Conservation (phyloP, 2,888 invertebrate genomes). For the Drosophila hamatofila region DNA sequence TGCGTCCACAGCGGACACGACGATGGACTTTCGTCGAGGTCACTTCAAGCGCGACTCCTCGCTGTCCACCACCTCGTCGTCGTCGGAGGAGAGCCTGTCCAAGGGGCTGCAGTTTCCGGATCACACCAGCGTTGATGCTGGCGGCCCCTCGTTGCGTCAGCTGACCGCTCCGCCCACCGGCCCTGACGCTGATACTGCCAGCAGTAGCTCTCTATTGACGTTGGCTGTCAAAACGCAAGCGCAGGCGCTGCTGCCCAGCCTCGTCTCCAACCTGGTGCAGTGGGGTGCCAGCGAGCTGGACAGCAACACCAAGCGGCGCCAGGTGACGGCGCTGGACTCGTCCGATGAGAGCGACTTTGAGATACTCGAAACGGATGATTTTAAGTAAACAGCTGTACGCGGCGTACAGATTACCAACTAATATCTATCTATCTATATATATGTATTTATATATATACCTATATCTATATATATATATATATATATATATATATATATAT, state of each 20-base stretch:
- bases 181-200: slow-evolving; percentile 2
- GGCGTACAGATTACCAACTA: slow-evolving; percentile 65
- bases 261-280: slow-evolving; percentile 79
- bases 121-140: slow-evolving; percentile 72
- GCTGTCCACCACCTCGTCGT: slow-evolving; percentile 83
- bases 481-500: slow-evolving; percentile 26
- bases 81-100: slow-evolving; percentile 84
- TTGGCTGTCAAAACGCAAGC: slow-evolving; percentile 65
- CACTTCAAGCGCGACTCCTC: slow-evolving; percentile 84
- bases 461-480: slow-evolving; percentile 23
- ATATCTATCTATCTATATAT: slow-evolving; percentile 46
- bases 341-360: slow-evolving; percentile 85
- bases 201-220: slow-evolving; percentile 46
- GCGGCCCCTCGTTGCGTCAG: slow-evolving; percentile 51
- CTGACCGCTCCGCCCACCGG: slow-evolving; percentile 27
- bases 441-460: slow-evolving; percentile 9
- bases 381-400: slow-evolving; percentile 67
- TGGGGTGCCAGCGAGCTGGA: slow-evolving; percentile 57
- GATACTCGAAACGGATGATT: slow-evolving; percentile 84
- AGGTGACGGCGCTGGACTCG: slow-evolving; percentile 76
- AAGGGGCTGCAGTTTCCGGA: slow-evolving; percentile 84
- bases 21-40: slow-evolving; percentile 82
- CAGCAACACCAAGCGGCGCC: slow-evolving; percentile 42
- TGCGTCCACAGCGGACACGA: slow-evolving; percentile 12
- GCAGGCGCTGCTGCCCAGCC: slow-evolving; percentile 74